phyloP scores from a whole-genome alignment of 2,113 vertebrate genomes.

The Takifugu bimaculatus region DNA sequence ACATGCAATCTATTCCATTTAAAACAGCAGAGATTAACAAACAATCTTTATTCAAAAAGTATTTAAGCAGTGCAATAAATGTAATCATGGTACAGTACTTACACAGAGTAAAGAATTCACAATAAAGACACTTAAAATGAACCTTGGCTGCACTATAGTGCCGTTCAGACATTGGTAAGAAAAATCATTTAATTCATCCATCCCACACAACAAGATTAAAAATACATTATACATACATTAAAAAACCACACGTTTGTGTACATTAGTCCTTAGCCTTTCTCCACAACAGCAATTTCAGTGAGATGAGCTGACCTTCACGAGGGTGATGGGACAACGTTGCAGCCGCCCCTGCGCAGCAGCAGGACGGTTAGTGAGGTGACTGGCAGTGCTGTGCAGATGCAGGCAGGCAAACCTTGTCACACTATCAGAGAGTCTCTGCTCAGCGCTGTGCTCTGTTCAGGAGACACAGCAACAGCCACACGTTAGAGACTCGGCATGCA shows the following conservation, averaged over 20 bases:
- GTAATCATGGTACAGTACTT: conserved; percentile 52
- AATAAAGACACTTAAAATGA: conserved; percentile 42
- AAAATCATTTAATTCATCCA: conserved; percentile 2
- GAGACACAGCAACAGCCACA: conserved; percentile 69
- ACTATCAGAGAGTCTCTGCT: conserved; percentile 77
- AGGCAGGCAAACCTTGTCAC: conserved; percentile 54
- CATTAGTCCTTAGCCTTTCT: background rate
- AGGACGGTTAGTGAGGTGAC: conserved; percentile 36
- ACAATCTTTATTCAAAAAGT: conserved; percentile 49
- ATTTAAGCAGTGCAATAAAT: conserved; percentile 50
- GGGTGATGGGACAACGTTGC: conserved; percentile 25
- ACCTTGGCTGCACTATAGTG: conserved; percentile 55
- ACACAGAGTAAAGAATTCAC: conserved; percentile 29
- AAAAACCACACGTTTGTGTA: no score
- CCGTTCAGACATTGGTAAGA: no score
- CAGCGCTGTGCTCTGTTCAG: conserved; percentile 73
- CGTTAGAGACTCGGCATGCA: conserved; percentile 55
- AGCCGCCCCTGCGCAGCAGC: conserved; percentile 36
- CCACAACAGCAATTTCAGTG: conserved; percentile 35
- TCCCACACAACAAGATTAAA: no score
- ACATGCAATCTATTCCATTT: no score
- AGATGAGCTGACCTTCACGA: conserved; percentile 22
- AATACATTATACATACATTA: no score
- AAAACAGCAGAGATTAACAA: background rate
- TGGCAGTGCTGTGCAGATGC: conserved; percentile 33